phyloP scores from a whole-genome alignment of 2,888 invertebrate species.

The Melitaea athalia region DNA sequence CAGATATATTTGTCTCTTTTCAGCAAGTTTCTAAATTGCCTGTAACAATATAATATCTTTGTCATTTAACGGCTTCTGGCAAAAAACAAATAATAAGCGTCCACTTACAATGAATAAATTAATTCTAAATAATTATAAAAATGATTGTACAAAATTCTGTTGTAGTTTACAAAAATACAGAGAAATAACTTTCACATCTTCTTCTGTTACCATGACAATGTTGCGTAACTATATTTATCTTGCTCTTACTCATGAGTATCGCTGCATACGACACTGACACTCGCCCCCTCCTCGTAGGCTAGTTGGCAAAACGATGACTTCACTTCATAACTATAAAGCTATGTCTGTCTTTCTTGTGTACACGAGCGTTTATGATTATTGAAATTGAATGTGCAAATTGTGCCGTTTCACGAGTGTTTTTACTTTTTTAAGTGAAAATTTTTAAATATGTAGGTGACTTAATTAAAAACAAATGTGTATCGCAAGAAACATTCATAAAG shows the following conservation, averaged over 20 bases:
- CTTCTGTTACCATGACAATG: slow-evolving; percentile 11
- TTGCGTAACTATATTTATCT: slow-evolving; percentile 35
- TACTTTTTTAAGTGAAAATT: slow-evolving; percentile 3
- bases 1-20: slow-evolving; percentile 10
- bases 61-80: not conserved
- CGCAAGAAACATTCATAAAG: not conserved
- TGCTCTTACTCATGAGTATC: slow-evolving; percentile 22
- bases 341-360: slow-evolving; percentile 47
- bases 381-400: slow-evolving; percentile 14
- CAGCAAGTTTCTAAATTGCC: not conserved
- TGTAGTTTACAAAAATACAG: not conserved
- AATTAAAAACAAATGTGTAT: not conserved
- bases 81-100: not conserved
- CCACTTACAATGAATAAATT: not conserved
- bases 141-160: too few species aligned
- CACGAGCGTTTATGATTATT: slow-evolving; percentile 27
- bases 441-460: not conserved
- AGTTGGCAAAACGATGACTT: slow-evolving; percentile 32
- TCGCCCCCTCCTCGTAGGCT: slow-evolving; percentile 33
- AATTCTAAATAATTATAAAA: not conserved
- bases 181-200: slow-evolving; percentile 7
- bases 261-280: slow-evolving; percentile 19
- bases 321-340: slow-evolving; percentile 40
- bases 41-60: not conserved
- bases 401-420: slow-evolving; percentile 9